A percentile compares a stretch with the other conserved stretches of the same genome.
These are phyloP conservation scores for Aporophyla lueneburgensis DNA, from an alignment of 2,888 invertebrate genomes.

Conservation along the genomic window DNA sequence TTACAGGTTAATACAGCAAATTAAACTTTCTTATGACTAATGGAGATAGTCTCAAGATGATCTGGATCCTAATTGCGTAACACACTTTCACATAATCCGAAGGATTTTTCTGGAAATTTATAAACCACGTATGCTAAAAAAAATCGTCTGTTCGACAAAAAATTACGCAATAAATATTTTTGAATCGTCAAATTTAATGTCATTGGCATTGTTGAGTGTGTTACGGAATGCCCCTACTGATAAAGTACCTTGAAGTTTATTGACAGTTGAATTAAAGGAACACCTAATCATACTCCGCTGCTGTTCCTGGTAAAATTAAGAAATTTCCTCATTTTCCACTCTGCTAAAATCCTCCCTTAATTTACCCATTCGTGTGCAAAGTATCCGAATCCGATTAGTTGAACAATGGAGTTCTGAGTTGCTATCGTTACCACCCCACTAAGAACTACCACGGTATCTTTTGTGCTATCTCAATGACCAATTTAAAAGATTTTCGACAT, in stretches of 20 bases:
- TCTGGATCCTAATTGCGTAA: not conserved
- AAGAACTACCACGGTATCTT: conserved; percentile 17
- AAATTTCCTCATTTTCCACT: conserved; percentile 12
- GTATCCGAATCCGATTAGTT: conserved; percentile 41
- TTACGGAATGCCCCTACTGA: not conserved
- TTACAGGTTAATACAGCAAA: not conserved
- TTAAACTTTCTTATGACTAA: not conserved
- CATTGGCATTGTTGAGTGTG: not conserved
- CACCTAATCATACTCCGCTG: not conserved
- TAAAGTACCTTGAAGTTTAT: not conserved
- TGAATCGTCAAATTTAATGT: no score
- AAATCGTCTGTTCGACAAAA: not conserved
- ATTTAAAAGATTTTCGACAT: conserved; percentile 25
- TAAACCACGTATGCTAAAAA: not conserved
- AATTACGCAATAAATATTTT: not conserved
- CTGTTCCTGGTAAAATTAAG: conserved; percentile 4
- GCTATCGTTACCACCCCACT: conserved; percentile 10
- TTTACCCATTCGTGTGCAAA: conserved; percentile 50
- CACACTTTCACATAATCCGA: not conserved
- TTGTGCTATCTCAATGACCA: conserved; percentile 24
- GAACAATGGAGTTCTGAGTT: conserved; percentile 32
- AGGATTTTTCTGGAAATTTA: not conserved
- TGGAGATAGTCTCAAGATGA: not conserved
- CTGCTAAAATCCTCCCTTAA: conserved; percentile 2
- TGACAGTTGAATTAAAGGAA: conserved; percentile 4